Evolutionary conservation across 2,797 vertebrate genomes (phyloP).

Genomic region (Eupleurogrammus muticus): DNA sequence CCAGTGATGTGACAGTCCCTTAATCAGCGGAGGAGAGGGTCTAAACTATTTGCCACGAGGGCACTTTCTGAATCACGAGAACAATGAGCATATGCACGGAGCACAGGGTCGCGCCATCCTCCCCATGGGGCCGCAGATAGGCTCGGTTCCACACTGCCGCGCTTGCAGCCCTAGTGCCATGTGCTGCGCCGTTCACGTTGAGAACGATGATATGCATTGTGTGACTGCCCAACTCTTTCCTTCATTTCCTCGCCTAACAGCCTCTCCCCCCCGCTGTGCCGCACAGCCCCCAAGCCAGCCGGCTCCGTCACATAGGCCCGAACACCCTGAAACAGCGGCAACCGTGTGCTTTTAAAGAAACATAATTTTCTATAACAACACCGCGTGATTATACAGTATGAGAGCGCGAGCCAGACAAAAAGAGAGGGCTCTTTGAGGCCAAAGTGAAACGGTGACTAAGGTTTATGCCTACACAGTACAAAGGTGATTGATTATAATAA

Average conservation of each 20-base stretch:
- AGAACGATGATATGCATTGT: slow-evolving; percentile 36
- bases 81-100: slow-evolving; percentile 1
- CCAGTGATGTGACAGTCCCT: background rate
- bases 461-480: background rate
- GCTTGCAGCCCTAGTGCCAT: slow-evolving; percentile 19
- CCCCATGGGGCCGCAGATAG: background rate
- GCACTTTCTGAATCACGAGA: background rate
- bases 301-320: slow-evolving; percentile 6
- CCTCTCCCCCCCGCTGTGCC: slow-evolving; percentile 45
- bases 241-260: slow-evolving; percentile 51
- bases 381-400: background rate
- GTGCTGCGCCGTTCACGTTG: slow-evolving; percentile 31
- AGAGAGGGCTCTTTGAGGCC: background rate
- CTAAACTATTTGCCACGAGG: background rate
- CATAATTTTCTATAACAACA: slow-evolving; percentile 32
- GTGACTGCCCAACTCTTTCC: slow-evolving; percentile 23
- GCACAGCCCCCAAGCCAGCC: slow-evolving; percentile 34
- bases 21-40: background rate
- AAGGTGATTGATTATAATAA: background rate
- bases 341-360: slow-evolving; percentile 54
- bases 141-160: slow-evolving; percentile 21
- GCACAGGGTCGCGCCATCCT: background rate
- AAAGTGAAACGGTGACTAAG: slow-evolving; percentile 17
- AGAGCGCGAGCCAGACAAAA: background rate
- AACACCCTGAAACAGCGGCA: slow-evolving; percentile 44